phyloP scores from a whole-genome alignment of 2,113 vertebrate genomes.

The Siphamia tubifer region DNA sequence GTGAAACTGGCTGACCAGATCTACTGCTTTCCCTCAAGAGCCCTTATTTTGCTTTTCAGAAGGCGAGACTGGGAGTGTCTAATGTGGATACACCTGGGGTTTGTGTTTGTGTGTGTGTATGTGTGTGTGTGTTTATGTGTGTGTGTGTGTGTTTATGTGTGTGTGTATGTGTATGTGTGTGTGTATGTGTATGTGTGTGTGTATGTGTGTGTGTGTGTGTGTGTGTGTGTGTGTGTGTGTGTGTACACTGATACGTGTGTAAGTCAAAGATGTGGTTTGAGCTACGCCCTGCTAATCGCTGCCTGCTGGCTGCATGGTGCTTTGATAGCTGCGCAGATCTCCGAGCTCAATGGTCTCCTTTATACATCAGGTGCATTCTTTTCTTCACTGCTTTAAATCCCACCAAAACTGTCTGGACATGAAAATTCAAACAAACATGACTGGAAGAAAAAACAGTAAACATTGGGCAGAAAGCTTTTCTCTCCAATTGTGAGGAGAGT shows the following conservation, averaged over 20 bases:
- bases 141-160: conserved; percentile 36
- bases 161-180: neutral
- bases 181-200: conserved; percentile 31
- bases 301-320: conserved; percentile 70
- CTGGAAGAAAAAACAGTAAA: conserved; percentile 44
- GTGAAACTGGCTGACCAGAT: neutral
- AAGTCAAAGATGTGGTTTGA: conserved; percentile 73
- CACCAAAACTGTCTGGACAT: conserved; percentile 63
- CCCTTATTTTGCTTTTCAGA: conserved; percentile 61
- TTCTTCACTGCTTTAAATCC: conserved; percentile 52
- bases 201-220: conserved; percentile 4
- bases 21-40: conserved; percentile 22
- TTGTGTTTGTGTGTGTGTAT: conserved; percentile 19
- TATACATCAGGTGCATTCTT: conserved; percentile 76
- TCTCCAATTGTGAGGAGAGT: neutral
- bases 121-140: neutral
- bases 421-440: conserved; percentile 63
- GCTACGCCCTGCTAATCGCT: conserved; percentile 79
- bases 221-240: conserved; percentile 20
- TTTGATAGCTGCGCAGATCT: conserved; percentile 73
- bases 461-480: conserved; percentile 4
- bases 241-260: conserved; percentile 42
- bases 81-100: conserved; percentile 76
- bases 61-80: conserved; percentile 59
- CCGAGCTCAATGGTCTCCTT: conserved; percentile 67